phyloP scores from a whole-genome alignment of 2,113 vertebrate species.

The Toxotes chatareus region DNA sequence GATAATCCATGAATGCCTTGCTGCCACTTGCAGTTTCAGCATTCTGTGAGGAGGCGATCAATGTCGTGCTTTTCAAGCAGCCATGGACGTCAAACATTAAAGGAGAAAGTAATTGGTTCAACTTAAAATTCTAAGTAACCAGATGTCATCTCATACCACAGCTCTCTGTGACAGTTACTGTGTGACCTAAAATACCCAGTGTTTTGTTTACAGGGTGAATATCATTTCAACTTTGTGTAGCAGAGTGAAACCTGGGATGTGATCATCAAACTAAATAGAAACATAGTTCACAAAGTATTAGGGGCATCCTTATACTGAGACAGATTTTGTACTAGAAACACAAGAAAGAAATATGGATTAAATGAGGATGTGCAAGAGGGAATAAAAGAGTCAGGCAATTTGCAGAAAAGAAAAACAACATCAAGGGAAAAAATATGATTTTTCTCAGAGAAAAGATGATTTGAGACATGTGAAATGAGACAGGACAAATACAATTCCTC shows the following conservation, averaged over 20 bases:
- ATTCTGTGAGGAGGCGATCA: slow-evolving; percentile 45
- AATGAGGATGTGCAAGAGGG: background rate
- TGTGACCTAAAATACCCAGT: background rate
- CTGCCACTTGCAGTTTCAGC: slow-evolving; percentile 53
- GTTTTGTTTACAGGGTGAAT: background rate
- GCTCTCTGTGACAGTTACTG: background rate
- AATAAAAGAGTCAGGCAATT: background rate
- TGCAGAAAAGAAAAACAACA: background rate
- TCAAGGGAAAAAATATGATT: background rate
- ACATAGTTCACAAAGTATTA: background rate
- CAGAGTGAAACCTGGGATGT: background rate
- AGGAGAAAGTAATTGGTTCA: slow-evolving; percentile 24
- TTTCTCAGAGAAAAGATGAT: too few relatives aligned
- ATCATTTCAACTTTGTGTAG: background rate
- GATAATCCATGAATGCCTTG: slow-evolving; percentile 42
- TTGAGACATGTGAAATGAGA: background rate
- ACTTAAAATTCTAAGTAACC: slow-evolving; percentile 17
- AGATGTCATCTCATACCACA: background rate
- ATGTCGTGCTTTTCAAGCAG: slow-evolving; percentile 45
- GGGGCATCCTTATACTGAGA: background rate
- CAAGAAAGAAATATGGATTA: background rate
- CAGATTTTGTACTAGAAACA: background rate
- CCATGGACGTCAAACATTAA: background rate
- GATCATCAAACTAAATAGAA: background rate
- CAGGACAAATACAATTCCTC: background rate